Percentiles rank a stretch among this genome's conserved stretches.
phyloP scores from a whole-genome alignment of 2,888 invertebrate species.

The Gisinianus flammeolus region DNA sequence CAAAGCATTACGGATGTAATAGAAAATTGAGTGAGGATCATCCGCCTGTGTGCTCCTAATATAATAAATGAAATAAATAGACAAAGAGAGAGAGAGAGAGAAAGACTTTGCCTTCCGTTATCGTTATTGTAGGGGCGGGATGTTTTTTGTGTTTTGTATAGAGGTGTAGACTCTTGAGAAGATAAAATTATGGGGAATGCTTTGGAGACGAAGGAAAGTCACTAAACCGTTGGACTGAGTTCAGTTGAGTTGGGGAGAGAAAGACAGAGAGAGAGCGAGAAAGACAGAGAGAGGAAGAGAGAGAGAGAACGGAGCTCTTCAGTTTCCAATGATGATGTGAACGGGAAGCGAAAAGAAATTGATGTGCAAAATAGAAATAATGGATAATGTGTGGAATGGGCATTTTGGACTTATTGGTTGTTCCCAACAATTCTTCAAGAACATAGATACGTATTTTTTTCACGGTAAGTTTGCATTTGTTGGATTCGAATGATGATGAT shows the following conservation, averaged over 20 bases:
- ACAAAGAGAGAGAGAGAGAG: background rate
- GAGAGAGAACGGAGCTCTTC: too few relatives aligned
- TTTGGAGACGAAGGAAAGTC: too few relatives aligned
- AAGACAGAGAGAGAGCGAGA: too few relatives aligned
- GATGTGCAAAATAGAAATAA: background rate
- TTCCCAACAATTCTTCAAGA: constrained; percentile 10
- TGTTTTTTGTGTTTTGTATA: too few relatives aligned
- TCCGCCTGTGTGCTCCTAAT: too few relatives aligned
- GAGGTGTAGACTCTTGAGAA: too few relatives aligned
- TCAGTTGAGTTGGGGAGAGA: too few relatives aligned
- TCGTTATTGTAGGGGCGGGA: background rate
- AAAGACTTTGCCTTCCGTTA: background rate
- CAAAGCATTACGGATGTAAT: too few relatives aligned
- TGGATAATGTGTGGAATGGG: constrained; percentile 6
- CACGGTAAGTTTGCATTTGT: background rate
- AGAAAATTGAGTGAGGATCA: too few relatives aligned
- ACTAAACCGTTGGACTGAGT: too few relatives aligned
- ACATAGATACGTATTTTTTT: background rate
- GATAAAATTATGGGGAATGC: constrained; percentile 28
- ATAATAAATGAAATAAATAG: background rate
- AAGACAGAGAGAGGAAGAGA: background rate
- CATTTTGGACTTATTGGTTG: constrained; percentile 36
- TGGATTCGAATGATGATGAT: constrained; percentile 31
- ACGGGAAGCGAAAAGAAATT: background rate
- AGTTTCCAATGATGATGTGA: too few relatives aligned